These are phyloP conservation scores for Forbesichthys agassizii DNA, from an alignment of 2,113 vertebrate genomes.

Conservation along the genomic window DNA sequence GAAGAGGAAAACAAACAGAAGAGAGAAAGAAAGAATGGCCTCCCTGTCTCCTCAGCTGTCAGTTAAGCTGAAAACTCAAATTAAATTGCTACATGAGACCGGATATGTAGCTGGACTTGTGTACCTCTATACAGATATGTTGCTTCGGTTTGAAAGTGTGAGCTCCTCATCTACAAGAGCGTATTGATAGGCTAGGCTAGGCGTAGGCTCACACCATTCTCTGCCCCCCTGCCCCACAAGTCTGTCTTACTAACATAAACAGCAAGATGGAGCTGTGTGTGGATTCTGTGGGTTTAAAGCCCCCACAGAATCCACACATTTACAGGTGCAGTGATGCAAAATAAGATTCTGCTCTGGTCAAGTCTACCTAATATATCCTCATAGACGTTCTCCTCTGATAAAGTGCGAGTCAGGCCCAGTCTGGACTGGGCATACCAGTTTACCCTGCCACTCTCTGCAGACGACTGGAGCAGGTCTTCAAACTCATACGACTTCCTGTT, in stretches of 20 bases:
- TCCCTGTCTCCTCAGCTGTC: slow-evolving; percentile 34
- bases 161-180: no score
- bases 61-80: slow-evolving; percentile 11
- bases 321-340: no score
- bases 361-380: slow-evolving; percentile 94
- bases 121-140: no score
- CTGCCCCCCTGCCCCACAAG: no score
- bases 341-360: no score
- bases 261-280: no score
- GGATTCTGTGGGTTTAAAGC: no score
- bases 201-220: no score
- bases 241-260: no score
- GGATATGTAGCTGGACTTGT: neutral
- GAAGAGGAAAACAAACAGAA: slow-evolving; percentile 46
- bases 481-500: slow-evolving; percentile 96
- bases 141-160: no score
- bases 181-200: no score
- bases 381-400: slow-evolving; percentile 97
- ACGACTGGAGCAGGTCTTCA: slow-evolving; percentile 91
- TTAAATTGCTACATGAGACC: slow-evolving; percentile 19
- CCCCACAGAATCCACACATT: no score
- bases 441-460: slow-evolving; percentile 80
- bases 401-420: slow-evolving; percentile 91
- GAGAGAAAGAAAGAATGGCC: slow-evolving; percentile 33
- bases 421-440: slow-evolving; percentile 94